Evolutionary conservation across 2,888 invertebrate genomes (phyloP), one percentile per base, ranked within the genome.

Genomic region (Dicycla oo): DNA sequence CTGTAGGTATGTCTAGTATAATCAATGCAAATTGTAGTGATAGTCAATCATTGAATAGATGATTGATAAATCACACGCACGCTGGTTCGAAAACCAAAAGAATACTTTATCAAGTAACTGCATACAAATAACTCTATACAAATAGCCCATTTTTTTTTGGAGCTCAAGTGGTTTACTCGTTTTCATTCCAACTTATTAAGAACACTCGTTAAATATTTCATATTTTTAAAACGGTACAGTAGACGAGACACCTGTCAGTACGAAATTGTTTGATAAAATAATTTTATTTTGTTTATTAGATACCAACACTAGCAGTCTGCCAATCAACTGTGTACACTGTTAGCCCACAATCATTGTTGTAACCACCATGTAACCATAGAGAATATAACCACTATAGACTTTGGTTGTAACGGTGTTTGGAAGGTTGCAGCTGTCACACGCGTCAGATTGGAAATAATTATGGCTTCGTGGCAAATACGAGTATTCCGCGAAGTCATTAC

Each of bases 401-500:
- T n/a, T n/a, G n/a, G 26, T 43, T 53, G n/a, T n/a, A 26, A 26
- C 10, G 23, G 23, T 20, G 8, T 38, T n/a, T n/a, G 20, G 18
- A 40, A 40, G 6, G n/a, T n/a, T n/a, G n/a, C n/a, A n/a, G 3
- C 11, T 3, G 61, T n/a, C 40, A 43, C 49, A 49, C 49, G 49
- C 54, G 49, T 56, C 26, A 56, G n/a, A 61, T 61, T 56, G 60
- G 20, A 70, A 38, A 45, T 72, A n/a, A n/a, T n/a, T n/a, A 56
- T 34, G 34, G 80, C 73, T 62, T 57, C 38, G n/a, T 43, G 34
- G 45, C 38, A 56, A 60, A 71, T 71, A n/a, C n/a, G n/a, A n/a
- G n/a, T n/a, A 75, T 82, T 78, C 85, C 80, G 45, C 65, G 79
- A 85, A 85, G 79, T 78, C 57, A 74, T 78, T 84, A 82, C 65